Conservation (phyloP, 2,113 vertebrate genomes). For the Baryphthengus martii region DNA sequence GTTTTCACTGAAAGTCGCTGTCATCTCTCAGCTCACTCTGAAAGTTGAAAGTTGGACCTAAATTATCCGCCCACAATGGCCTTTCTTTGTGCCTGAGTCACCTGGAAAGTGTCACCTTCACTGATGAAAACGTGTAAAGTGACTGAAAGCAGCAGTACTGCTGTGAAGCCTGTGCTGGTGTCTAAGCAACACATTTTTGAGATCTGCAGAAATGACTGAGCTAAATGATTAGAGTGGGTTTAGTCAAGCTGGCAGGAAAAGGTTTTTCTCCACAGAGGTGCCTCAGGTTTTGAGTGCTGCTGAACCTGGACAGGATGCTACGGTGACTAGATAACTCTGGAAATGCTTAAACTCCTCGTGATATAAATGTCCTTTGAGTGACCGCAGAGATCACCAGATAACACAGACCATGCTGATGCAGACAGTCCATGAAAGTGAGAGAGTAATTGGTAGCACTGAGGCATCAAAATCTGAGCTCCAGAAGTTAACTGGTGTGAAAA, state of each 20-base stretch:
- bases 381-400: constrained; percentile 32
- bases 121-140: neutral
- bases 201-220: neutral
- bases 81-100: constrained; percentile 31
- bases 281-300: neutral
- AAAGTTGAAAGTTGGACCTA: constrained; percentile 1
- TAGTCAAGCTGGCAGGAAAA: neutral
- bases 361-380: constrained; percentile 4
- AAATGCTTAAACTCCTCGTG: neutral
- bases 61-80: constrained; percentile 1
- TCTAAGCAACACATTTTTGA: constrained; percentile 24
- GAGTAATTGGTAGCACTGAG: constrained; percentile 5
- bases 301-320: neutral
- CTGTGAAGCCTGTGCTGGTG: neutral
- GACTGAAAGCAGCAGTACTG: neutral
- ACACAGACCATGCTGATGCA: constrained; percentile 8
- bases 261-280: neutral
- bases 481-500: neutral
- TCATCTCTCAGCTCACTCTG: neutral
- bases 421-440: neutral
- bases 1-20: constrained; percentile 4
- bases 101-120: constrained; percentile 31
- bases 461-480: constrained; percentile 19
- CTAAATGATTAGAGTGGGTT: neutral
- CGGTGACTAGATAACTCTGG: neutral